Percentiles rank a stretch among this genome's conserved stretches.
phyloP scores from a whole-genome alignment of 2,888 invertebrate genomes.

The Thymelicus lineola region DNA sequence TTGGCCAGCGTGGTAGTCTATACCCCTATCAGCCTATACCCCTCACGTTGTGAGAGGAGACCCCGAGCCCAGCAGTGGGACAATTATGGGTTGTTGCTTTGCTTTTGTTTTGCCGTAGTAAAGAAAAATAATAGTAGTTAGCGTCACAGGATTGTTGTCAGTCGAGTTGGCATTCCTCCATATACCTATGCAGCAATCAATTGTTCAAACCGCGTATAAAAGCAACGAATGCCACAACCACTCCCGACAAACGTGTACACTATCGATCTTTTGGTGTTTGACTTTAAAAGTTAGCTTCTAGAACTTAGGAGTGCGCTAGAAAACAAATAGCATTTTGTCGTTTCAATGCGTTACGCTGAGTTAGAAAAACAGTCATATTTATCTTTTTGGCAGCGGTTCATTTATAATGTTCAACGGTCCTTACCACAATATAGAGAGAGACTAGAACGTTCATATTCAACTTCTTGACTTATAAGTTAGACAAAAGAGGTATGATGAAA shows the following conservation, averaged over 20 bases:
- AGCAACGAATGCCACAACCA: conserved; percentile 24
- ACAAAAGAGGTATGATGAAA: not conserved
- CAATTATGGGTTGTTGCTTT: not conserved
- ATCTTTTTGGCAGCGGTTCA: conserved; percentile 25
- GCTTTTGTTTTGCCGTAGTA: no score
- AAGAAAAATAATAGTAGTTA: conserved; percentile 6
- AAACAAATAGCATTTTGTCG: conserved; percentile 35
- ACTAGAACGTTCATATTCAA: conserved; percentile 1
- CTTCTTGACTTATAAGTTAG: not conserved
- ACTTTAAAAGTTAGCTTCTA: conserved; percentile 34
- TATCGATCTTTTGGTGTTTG: conserved; percentile 32
- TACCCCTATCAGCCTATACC: no score
- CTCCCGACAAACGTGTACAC: conserved; percentile 31
- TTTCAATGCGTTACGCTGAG: conserved; percentile 30
- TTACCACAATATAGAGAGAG: conserved; percentile 1
- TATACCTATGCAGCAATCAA: conserved; percentile 27
- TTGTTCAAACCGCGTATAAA: conserved; percentile 36
- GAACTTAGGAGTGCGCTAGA: conserved; percentile 19
- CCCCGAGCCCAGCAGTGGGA: no score
- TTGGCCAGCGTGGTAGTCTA: no score
- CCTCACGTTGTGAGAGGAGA: no score
- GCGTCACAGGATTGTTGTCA: conserved; percentile 20
- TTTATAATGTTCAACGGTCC: conserved; percentile 30
- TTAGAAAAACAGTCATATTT: conserved; percentile 34
- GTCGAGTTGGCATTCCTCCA: conserved; percentile 24